A percentile compares a stretch with the other conserved stretches of the same genome.
phyloP scores from a whole-genome alignment of 2,113 vertebrate genomes.

The Cygnus buccinator region DNA sequence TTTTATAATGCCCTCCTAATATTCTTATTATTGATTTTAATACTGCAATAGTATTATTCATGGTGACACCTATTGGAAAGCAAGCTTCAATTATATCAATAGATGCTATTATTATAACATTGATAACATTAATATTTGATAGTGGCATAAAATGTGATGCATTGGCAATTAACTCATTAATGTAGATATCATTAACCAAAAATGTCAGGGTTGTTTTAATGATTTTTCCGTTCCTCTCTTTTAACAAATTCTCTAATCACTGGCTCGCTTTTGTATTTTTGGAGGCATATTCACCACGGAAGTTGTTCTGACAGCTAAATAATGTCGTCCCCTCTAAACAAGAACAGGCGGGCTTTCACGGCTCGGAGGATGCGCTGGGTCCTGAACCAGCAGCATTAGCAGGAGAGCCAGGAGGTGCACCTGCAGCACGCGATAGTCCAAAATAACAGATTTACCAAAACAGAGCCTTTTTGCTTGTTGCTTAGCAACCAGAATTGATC shows the following conservation, averaged over 20 bases:
- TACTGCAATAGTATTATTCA: constrained; percentile 81
- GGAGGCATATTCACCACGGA: background rate
- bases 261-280: constrained; percentile 28
- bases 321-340: background rate
- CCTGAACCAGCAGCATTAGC: background rate
- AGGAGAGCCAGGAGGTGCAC: constrained; percentile 29
- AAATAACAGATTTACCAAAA: constrained; percentile 75
- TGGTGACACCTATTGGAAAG: constrained; percentile 81
- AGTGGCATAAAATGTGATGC: constrained; percentile 75
- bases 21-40: constrained; percentile 82
- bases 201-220: constrained; percentile 67
- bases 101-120: constrained; percentile 81
- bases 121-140: constrained; percentile 82
- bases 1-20: constrained; percentile 78
- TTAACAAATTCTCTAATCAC: constrained; percentile 55
- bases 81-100: constrained; percentile 80
- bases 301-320: constrained; percentile 40
- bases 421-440: constrained; percentile 59
- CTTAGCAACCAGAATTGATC: constrained; percentile 84
- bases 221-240: constrained; percentile 60
- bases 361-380: background rate
- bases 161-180: constrained; percentile 80
- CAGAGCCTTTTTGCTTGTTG: constrained; percentile 74
- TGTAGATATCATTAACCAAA: constrained; percentile 78
- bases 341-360: background rate